These are phyloP conservation scores for Pemphredon lugubris DNA, from an alignment of 2,888 invertebrate genomes.

Conservation along the genomic window DNA sequence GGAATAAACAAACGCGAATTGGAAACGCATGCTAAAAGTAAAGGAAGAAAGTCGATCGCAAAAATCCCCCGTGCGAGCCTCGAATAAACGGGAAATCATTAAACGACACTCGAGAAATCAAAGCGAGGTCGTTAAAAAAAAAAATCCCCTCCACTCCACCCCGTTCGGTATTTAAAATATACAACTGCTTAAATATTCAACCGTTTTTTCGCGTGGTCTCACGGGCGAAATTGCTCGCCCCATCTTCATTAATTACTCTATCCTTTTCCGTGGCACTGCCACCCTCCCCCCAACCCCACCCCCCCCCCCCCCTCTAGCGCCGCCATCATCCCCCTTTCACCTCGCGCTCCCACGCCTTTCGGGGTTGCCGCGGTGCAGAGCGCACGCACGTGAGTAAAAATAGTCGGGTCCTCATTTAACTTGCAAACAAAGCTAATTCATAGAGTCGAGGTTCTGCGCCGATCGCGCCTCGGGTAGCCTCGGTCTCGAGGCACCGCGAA, in stretches of 20 bases:
- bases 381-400: slow-evolving; percentile 20
- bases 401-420: slow-evolving; percentile 46
- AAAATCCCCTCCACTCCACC: too few species aligned
- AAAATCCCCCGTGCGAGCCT: not conserved
- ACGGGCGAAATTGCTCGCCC: slow-evolving; percentile 6
- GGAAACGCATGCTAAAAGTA: too few species aligned
- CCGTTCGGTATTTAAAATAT: not conserved
- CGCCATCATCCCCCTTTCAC: not conserved
- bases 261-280: not conserved
- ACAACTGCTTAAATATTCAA: slow-evolving; percentile 21
- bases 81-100: not conserved
- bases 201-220: slow-evolving; percentile 14
- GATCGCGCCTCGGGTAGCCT: slow-evolving; percentile 9
- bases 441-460: slow-evolving; percentile 26
- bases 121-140: slow-evolving; percentile 3
- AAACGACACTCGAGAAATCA: not conserved
- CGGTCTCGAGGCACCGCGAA: slow-evolving; percentile 7
- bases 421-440: slow-evolving; percentile 58
- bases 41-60: too few species aligned
- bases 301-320: not conserved
- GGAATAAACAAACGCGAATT: too few species aligned
- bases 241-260: slow-evolving; percentile 27
- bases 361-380: not conserved
- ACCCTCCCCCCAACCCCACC: too few species aligned
- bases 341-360: not conserved